Percentiles rank a stretch among this genome's conserved stretches.
These are phyloP conservation scores for Dorcus parallelipipedus DNA, from an alignment of 2,888 invertebrate genomes.

Conservation along the genomic window DNA sequence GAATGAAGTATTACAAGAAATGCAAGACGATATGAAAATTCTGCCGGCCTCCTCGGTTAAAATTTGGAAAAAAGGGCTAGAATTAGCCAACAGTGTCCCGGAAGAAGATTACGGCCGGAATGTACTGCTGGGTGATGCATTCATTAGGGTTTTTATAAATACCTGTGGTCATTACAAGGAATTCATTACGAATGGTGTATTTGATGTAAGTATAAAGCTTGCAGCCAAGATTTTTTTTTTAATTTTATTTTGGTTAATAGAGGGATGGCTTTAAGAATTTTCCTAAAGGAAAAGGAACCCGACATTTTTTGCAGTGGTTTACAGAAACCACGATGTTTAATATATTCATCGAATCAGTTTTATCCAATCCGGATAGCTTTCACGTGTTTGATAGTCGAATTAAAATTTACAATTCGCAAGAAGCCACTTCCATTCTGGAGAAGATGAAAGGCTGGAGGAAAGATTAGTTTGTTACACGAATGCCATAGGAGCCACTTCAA, in stretches of 20 bases:
- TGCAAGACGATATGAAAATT: constrained; percentile 75
- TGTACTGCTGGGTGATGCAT: constrained; percentile 74
- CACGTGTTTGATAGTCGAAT: constrained; percentile 44
- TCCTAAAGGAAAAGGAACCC: constrained; percentile 59
- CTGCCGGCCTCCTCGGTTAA: constrained; percentile 68
- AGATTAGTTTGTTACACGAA: not conserved
- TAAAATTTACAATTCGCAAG: constrained; percentile 42
- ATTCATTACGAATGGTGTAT: constrained; percentile 51
- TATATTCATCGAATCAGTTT: constrained; percentile 61
- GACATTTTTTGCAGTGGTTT: constrained; percentile 82
- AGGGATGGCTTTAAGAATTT: constrained; percentile 67
- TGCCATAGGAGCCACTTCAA: too few species aligned
- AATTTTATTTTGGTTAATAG: constrained; percentile 51
- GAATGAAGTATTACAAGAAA: constrained; percentile 59
- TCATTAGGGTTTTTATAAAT: constrained; percentile 74
- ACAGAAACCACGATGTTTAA: constrained; percentile 84
- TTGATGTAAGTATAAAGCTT: constrained; percentile 40
- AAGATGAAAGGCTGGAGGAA: constrained; percentile 43
- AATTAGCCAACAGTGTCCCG: constrained; percentile 45
- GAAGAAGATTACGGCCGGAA: constrained; percentile 59
- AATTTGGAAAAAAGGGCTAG: constrained; percentile 61
- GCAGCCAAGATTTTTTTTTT: not conserved
- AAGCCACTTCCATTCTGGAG: constrained; percentile 39
- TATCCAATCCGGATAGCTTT: constrained; percentile 38
- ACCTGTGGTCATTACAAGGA: constrained; percentile 67